A percentile compares a stretch with the other conserved stretches of the same genome.
Evolutionary conservation across 2,113 vertebrate genomes (phyloP).

Genomic region (Craseonycteris thonglongyai): DNA sequence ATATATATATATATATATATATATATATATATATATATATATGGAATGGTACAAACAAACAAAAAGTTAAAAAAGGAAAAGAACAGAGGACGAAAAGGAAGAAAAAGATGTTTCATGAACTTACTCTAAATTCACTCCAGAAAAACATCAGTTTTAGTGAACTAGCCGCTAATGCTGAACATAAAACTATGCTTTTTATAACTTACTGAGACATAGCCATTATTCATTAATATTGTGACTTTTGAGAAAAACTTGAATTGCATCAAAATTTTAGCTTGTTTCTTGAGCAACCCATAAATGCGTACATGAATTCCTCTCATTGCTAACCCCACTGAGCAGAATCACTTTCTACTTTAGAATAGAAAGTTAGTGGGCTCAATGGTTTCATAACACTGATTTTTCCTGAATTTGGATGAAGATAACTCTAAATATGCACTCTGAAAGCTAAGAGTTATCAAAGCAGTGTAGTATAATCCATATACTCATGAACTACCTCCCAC

Average conservation of each 20-base stretch:
- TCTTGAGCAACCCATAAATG: background rate
- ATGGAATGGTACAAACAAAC: background rate
- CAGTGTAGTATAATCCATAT: background rate
- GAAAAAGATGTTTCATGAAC: rapidly evolving
- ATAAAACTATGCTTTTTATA: background rate
- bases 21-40: too few species aligned
- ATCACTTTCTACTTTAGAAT: background rate
- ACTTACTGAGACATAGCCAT: background rate
- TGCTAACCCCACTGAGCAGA: background rate
- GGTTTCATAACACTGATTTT: background rate
- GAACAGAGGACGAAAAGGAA: background rate
- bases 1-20: too few species aligned
- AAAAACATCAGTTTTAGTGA: background rate
- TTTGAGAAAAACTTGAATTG: background rate
- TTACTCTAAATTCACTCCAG: background rate
- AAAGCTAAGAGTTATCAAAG: background rate
- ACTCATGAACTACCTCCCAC: background rate
- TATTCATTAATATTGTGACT: background rate
- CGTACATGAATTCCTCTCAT: background rate
- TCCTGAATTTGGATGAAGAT: background rate
- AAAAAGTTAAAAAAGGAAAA: too few species aligned
- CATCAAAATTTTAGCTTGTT: background rate
- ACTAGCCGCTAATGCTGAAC: too few species aligned
- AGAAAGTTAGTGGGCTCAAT: background rate
- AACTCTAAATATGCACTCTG: background rate